Evolutionary conservation across 2,888 invertebrate genomes (phyloP).

Genomic region (Hyppa rectilinea): DNA sequence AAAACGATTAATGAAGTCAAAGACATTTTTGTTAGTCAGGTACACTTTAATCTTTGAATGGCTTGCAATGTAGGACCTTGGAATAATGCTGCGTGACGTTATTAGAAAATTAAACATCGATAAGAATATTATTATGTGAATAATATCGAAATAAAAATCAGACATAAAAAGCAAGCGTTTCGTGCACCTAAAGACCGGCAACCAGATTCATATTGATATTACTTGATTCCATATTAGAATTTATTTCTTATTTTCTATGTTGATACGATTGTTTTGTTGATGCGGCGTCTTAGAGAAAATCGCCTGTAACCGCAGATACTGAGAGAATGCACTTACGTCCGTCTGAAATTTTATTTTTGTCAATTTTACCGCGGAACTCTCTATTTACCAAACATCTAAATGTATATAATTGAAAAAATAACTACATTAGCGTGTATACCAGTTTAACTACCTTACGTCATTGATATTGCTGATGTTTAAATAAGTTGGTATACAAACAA

Average conservation of each 20-base stretch:
- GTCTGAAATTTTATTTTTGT: background rate
- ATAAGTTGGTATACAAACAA: conserved; percentile 32
- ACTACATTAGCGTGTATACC: conserved; percentile 11
- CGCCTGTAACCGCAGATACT: background rate
- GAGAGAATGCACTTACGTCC: background rate
- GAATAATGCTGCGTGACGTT: background rate
- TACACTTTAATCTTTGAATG: background rate
- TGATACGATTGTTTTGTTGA: too few species aligned
- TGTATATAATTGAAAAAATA: background rate
- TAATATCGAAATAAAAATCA: conserved; percentile 3
- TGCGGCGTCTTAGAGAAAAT: background rate
- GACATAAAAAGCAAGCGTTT: background rate
- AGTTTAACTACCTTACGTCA: conserved; percentile 19
- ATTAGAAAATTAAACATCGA: conserved; percentile 8
- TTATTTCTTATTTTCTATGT: too few species aligned
- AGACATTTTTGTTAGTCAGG: background rate
- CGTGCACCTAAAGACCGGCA: too few species aligned
- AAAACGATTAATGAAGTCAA: too few species aligned
- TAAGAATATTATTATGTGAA: background rate
- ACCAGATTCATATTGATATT: too few species aligned
- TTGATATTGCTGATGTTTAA: conserved; percentile 21
- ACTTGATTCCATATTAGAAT: too few species aligned
- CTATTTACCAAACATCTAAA: background rate
- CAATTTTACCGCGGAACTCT: conserved; percentile 3
- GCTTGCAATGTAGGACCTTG: conserved; percentile 1